Base-by-base conservation (phyloP, 1,140 invertebrate genomes). In the Bombus vancouverensis region DNA sequence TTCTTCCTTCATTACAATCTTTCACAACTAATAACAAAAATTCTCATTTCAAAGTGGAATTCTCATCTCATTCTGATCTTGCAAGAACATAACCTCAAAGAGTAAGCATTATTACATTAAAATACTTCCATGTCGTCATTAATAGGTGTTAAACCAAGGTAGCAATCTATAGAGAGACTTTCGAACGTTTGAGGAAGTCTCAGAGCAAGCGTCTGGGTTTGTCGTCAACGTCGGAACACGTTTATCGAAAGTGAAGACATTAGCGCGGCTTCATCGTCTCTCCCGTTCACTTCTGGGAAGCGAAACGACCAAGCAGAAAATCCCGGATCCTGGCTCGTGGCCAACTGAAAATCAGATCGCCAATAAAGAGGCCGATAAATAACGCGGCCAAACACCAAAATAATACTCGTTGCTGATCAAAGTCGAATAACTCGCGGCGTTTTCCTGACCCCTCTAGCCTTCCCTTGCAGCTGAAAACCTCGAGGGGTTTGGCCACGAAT, bases 281-380 rank as follows among this genome's bases (percentile, higher is more conserved):
- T 72, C 5, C 13, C 65, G 82, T 81, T 81, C 73, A 53, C 59
- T 90, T 90, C 89, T 76, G 22, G 66, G 88, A 90, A 90, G 18
- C 59, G 70, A 70, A 42, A 87, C 88, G 85, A 74, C 73, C 84
- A 66, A 74, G 57, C 59, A 77, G 87, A 88, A 87, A 80, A 66
- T 28, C 71, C 44, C 39, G 72, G 62, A 76, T 47, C 57, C 62
- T 89, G 89, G 89, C 88, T 12, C 3, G 22, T 76, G 25, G 87
- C 89, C 89, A 90, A 83, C 44, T 42, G 86, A 87, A 88, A 90
- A 90, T 90, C 89, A 81, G 89, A 90, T 89, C 88, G 79, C 86
- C 88, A 83, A 90, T 90, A 83, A 89, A 80, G 71, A 77, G 80
- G 62, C 53, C 88, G 80, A 90, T 90, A 90, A 90, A 90, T 89